A percentile compares a stretch with the other conserved stretches of the same genome.
Conservation (phyloP, 2,888 invertebrate species). For the Thalpophila matura region DNA sequence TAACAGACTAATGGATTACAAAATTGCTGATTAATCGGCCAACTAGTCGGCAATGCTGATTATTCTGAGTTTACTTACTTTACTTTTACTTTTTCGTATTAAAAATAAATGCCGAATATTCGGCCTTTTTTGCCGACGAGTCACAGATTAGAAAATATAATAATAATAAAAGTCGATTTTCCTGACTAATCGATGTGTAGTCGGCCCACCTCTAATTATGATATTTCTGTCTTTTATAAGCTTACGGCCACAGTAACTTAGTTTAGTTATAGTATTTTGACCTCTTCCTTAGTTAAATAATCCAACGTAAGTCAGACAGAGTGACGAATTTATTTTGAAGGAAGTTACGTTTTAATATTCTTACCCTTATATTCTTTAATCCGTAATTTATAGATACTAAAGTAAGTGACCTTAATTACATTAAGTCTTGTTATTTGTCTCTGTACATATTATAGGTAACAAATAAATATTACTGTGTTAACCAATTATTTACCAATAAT, state of each 20-base stretch:
- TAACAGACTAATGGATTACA: no score
- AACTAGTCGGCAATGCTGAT: no score
- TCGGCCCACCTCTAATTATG: no score
- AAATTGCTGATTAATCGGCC: no score
- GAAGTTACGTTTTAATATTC: neutral
- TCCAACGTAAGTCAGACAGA: neutral
- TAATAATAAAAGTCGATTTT: no score
- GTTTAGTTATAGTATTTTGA: neutral
- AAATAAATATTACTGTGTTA: neutral
- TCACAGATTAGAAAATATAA: no score
- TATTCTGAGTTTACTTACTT: no score
- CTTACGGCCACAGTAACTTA: neutral
- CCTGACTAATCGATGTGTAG: no score
- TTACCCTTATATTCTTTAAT: neutral
- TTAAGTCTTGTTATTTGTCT: neutral
- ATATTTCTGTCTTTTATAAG: neutral
- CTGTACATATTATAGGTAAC: neutral
- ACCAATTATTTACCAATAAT: neutral
- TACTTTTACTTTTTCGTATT: no score
- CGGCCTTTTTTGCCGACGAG: no score
- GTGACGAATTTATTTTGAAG: neutral
- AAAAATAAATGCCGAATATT: no score
- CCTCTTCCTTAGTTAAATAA: slow-evolving; percentile 18
- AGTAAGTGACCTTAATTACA: neutral
- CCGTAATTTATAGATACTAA: slow-evolving; percentile 14